Evolutionary conservation across 2,888 invertebrate species (phyloP).

Genomic region (Cremastobaeus sp.): DNA sequence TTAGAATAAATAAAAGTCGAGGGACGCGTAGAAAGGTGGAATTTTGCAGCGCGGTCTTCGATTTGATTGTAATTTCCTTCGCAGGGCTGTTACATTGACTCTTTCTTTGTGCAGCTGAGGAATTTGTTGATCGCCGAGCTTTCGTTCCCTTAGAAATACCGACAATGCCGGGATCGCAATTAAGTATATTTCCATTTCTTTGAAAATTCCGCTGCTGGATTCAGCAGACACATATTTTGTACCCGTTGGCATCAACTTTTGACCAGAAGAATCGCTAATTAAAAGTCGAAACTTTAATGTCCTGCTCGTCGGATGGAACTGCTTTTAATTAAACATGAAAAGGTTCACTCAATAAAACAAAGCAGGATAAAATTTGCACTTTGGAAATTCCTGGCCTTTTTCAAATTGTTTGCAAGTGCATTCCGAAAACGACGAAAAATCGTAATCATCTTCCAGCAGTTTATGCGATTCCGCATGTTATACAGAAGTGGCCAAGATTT

Average conservation of each 20-base stretch:
- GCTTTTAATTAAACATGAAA: slow-evolving; percentile 29
- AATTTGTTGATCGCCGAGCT: neutral
- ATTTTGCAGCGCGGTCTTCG: slow-evolving; percentile 16
- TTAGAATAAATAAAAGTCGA: slow-evolving; percentile 24
- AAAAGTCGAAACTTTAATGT: slow-evolving; percentile 41
- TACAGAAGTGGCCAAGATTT: too few species aligned
- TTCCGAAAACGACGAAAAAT: too few species aligned
- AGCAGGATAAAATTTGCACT: too few species aligned
- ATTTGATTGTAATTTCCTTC: slow-evolving; percentile 1
- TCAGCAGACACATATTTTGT: slow-evolving; percentile 33
- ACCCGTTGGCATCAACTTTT: slow-evolving; percentile 9
- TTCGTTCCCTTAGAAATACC: too few species aligned
- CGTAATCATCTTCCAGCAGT: too few species aligned
- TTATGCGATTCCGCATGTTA: too few species aligned
- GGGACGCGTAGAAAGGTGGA: neutral
- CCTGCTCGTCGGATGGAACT: slow-evolving; percentile 21
- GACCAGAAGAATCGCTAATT: slow-evolving; percentile 20
- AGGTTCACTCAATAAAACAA: slow-evolving; percentile 13
- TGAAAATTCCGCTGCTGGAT: too few species aligned
- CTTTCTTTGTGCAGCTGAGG: slow-evolving; percentile 11
- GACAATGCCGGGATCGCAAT: too few species aligned
- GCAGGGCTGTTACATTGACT: neutral
- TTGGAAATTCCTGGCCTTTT: neutral
- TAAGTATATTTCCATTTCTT: slow-evolving; percentile 7
- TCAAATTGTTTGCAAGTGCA: too few species aligned